phyloP scores from a whole-genome alignment of 2,888 invertebrate genomes.

The Standfussiana lucernea region DNA sequence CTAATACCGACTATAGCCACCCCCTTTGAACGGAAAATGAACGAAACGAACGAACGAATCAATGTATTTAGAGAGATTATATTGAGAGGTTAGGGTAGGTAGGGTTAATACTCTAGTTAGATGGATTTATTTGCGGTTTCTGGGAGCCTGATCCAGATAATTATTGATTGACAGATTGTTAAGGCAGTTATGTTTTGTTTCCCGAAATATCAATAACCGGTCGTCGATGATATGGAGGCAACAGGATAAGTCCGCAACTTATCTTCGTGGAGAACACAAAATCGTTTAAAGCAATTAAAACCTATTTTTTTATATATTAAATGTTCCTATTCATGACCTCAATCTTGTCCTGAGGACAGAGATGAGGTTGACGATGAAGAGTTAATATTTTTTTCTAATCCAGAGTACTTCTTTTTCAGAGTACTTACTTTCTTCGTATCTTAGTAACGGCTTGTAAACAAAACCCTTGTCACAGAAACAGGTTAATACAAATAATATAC shows the following conservation, averaged over 20 bases:
- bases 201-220: not conserved
- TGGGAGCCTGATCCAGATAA: not conserved
- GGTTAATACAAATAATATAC: not conserved
- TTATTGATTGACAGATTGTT: no score
- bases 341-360: no score
- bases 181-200: not conserved
- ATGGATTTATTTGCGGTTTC: not conserved
- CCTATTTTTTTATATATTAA: no score
- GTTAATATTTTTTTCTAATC: no score
- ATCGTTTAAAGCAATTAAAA: not conserved
- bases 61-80: not conserved
- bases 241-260: not conserved
- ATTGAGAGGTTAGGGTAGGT: not conserved
- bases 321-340: no score
- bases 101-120: not conserved
- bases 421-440: not conserved
- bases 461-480: not conserved
- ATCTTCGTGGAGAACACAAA: not conserved
- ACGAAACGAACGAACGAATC: no score
- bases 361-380: no score
- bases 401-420: not conserved
- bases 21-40: conserved; percentile 33
- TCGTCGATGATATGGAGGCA: not conserved
- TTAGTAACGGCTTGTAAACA: not conserved
- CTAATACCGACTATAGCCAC: conserved; percentile 21